Percentiles rank a stretch among this genome's conserved stretches.
phyloP scores from a whole-genome alignment of 2,113 vertebrate genomes.

The Eulacestoma nigropectus region DNA sequence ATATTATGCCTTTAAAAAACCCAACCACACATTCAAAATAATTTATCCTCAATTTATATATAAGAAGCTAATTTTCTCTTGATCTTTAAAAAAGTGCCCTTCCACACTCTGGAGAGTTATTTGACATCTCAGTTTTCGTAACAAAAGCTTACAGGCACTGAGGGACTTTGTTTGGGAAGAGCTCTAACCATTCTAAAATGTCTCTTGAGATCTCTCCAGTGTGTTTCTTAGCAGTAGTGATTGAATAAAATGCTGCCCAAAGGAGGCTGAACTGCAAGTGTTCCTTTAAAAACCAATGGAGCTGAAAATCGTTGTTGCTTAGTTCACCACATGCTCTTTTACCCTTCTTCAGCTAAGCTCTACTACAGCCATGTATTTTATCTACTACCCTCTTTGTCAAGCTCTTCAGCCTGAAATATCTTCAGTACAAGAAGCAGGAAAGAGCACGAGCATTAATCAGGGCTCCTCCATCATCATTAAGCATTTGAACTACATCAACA shows the following conservation, averaged over 20 bases:
- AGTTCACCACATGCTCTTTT: constrained; percentile 53
- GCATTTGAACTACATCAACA: background rate
- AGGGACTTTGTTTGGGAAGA: constrained; percentile 63
- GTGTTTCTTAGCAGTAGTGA: constrained; percentile 52
- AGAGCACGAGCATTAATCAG: constrained; percentile 2
- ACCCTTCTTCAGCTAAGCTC: constrained; percentile 20
- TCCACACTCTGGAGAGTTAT: constrained; percentile 64
- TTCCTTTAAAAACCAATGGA: constrained; percentile 67
- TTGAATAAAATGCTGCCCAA: constrained; percentile 62
- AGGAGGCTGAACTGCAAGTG: constrained; percentile 56
- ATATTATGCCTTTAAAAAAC: background rate
- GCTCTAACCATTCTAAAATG: constrained; percentile 68
- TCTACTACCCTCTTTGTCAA: background rate
- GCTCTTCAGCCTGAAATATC: background rate
- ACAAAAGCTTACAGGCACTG: constrained; percentile 74
- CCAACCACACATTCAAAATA: background rate
- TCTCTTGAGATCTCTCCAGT: constrained; percentile 61
- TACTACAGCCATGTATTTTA: constrained; percentile 1
- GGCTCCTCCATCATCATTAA: background rate
- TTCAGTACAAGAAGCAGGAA: background rate
- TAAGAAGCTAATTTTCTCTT: constrained; percentile 22
- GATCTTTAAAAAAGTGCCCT: constrained; percentile 46
- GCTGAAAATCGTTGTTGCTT: constrained; percentile 63
- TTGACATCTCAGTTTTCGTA: constrained; percentile 75
- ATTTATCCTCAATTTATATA: background rate